Evolutionary conservation across 2,113 vertebrate species (phyloP), one percentile per base, ranked within the genome.

Genomic region (Aptenodytes forsteri): DNA sequence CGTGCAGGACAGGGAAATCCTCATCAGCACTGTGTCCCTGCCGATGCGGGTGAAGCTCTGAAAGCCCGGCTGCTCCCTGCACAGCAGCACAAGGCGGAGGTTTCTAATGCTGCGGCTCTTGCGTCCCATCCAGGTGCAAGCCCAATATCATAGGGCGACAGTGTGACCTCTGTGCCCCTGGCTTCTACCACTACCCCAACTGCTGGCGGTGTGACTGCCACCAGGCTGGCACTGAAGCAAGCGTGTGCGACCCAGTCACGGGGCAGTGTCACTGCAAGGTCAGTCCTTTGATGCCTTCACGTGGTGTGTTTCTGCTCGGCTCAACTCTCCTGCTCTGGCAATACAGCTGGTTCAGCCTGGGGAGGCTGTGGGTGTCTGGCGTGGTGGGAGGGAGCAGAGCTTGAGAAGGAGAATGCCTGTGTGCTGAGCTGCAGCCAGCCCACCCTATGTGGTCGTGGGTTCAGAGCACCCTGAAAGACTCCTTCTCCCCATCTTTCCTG

Each of bases 261-360:
- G 99, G 99, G 87, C 99, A 93, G 82, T 99, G 99, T 83, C 98
- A 98, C 84, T 99, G 99, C 98, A 99, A 99, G 99, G 99, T 99
- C 87, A 89, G 98, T 82, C 66, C 72, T 29, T 13, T 1, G 0
- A 0, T 27, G 16, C 21, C 56, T 73, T 77, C 32, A 0, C 0
- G 0, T 0, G 2, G 13, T 55, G 52, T 22, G 10, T 56, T 62
- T 66, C 56, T 79, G 34, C 15, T 47, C 4, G 13, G 18, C 30
- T 87, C 0, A 0, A 1, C 40, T 72, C 34, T 61, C 52, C 54
- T 56, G 47, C 40, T 42, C 25, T 4, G 34, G 29, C 36, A 40
- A 23, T 32, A 40, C 27, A 23, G 70, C 70, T 13, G 29, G 70
- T 30, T 72, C 50, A 72, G 36, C 36, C 38, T 17, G 2, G 21